phyloP scores from a whole-genome alignment of 2,888 invertebrate species.

The Acronicta alni region DNA sequence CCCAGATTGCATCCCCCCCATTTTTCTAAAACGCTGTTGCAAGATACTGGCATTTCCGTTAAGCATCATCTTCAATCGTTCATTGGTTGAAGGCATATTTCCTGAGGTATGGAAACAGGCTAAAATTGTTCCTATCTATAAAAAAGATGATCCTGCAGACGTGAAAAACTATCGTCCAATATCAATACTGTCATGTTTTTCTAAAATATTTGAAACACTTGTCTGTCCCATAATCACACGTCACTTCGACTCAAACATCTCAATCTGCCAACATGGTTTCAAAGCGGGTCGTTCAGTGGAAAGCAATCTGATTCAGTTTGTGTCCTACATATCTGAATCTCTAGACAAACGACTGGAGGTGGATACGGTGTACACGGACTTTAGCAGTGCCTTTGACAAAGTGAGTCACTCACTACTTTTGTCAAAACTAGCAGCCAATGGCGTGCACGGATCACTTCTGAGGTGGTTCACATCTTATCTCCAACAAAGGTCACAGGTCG shows the following conservation, averaged over 20 bases:
- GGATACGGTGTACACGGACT: slow-evolving; percentile 10
- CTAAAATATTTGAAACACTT: slow-evolving; percentile 8
- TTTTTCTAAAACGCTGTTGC: too few relatives aligned
- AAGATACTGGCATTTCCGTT: neutral
- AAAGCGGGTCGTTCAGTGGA: neutral
- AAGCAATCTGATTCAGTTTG: slow-evolving; percentile 4
- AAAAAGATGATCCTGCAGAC: slow-evolving; percentile 4
- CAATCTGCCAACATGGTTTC: slow-evolving; percentile 1
- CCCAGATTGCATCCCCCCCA: too few relatives aligned
- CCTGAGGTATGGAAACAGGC: slow-evolving; percentile 20
- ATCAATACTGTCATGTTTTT: slow-evolving; percentile 2
- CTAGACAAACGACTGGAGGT: slow-evolving; percentile 5
- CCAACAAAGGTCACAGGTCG: too few relatives aligned
- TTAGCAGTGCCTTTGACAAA: slow-evolving; percentile 11
- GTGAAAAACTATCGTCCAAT: slow-evolving; percentile 6
- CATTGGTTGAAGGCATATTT: slow-evolving; percentile 6
- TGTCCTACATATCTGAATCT: slow-evolving; percentile 1
- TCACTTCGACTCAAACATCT: neutral
- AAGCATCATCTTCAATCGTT: slow-evolving; percentile 10
- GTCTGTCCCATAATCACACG: slow-evolving; percentile 4
- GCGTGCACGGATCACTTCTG: too few relatives aligned
- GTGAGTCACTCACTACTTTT: slow-evolving; percentile 3
- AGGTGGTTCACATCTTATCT: too few relatives aligned
- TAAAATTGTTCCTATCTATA: slow-evolving; percentile 9
- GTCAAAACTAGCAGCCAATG: too few relatives aligned